These are phyloP conservation scores for Elegia similella DNA, from an alignment of 2,888 invertebrate genomes.

Conservation along the genomic window DNA sequence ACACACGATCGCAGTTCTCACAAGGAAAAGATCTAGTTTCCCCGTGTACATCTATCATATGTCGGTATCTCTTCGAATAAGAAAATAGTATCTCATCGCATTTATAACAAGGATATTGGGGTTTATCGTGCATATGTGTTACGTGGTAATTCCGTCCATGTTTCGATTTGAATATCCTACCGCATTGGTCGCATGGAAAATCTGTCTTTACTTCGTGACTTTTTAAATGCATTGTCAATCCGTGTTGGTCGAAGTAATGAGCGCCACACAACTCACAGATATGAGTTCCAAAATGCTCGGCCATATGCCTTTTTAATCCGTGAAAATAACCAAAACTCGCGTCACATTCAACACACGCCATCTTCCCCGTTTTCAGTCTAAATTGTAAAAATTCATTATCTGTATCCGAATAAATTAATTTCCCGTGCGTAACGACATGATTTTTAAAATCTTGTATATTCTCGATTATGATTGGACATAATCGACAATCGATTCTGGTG, in stretches of 20 bases:
- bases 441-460: slow-evolving; percentile 46
- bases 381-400: slow-evolving; percentile 58
- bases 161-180: slow-evolving; percentile 43
- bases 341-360: slow-evolving; percentile 49
- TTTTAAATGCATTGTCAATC: slow-evolving; percentile 47
- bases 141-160: slow-evolving; percentile 39
- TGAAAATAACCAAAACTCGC: slow-evolving; percentile 45
- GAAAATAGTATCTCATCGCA: slow-evolving; percentile 31
- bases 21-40: slow-evolving; percentile 44
- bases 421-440: slow-evolving; percentile 50
- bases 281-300: slow-evolving; percentile 45
- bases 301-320: slow-evolving; percentile 46
- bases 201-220: slow-evolving; percentile 47
- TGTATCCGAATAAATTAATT: slow-evolving; percentile 34
- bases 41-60: slow-evolving; percentile 45
- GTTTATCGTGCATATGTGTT: slow-evolving; percentile 37
- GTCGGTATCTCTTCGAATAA: slow-evolving; percentile 26
- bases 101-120: slow-evolving; percentile 37
- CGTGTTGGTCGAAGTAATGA: slow-evolving; percentile 54
- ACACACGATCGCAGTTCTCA: slow-evolving; percentile 46
- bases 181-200: slow-evolving; percentile 58
- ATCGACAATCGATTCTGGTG: slow-evolving; percentile 56
- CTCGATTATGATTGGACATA: slow-evolving; percentile 50
- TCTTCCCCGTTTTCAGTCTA: slow-evolving; percentile 43
- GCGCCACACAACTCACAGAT: slow-evolving; percentile 53